Percentiles rank a stretch among this genome's conserved stretches.
Conservation (phyloP, 2,888 invertebrate genomes). For the Cryptosula pallasiana region DNA sequence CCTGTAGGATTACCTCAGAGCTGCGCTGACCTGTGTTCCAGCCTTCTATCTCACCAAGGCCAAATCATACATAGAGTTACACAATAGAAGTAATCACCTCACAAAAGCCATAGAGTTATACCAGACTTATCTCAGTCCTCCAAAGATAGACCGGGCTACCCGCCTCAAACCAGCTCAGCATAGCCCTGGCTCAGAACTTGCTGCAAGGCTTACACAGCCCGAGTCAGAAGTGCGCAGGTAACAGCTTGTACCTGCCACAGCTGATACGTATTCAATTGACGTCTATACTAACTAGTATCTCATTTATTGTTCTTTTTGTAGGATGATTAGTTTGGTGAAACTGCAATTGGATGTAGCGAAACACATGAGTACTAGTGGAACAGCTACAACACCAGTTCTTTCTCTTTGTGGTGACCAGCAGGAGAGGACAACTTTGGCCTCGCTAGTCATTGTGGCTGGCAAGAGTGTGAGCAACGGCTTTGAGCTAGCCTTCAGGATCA, state of each 20-base stretch:
- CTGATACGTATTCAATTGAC: too few relatives aligned
- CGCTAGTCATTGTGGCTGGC: conserved; percentile 43
- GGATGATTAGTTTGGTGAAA: conserved; percentile 71
- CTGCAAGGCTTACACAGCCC: conserved; percentile 53
- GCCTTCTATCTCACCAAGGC: conserved; percentile 49
- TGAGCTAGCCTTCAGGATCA: conserved; percentile 44
- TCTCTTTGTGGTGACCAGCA: conserved; percentile 29
- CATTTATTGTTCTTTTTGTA: too few relatives aligned
- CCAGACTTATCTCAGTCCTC: conserved; percentile 45
- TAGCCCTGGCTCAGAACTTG: neutral
- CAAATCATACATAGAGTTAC: conserved; percentile 44
- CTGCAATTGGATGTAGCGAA: conserved; percentile 76
- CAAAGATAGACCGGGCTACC: conserved; percentile 40
- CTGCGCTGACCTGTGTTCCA: conserved; percentile 53
- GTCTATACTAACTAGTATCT: too few relatives aligned
- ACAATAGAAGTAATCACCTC: conserved; percentile 40
- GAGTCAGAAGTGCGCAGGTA: conserved; percentile 45
- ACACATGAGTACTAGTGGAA: conserved; percentile 32
- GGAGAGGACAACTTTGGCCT: conserved; percentile 26
- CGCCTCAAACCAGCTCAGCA: conserved; percentile 5
- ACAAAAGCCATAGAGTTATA: conserved; percentile 47
- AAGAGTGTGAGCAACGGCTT: conserved; percentile 43
- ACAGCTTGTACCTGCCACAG: too few relatives aligned
- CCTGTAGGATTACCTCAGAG: conserved; percentile 53
- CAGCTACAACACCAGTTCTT: conserved; percentile 17